Percentiles rank a stretch among this genome's conserved stretches.
phyloP scores from a whole-genome alignment of 2,888 invertebrate species.

The Alentia gelatinosa region DNA sequence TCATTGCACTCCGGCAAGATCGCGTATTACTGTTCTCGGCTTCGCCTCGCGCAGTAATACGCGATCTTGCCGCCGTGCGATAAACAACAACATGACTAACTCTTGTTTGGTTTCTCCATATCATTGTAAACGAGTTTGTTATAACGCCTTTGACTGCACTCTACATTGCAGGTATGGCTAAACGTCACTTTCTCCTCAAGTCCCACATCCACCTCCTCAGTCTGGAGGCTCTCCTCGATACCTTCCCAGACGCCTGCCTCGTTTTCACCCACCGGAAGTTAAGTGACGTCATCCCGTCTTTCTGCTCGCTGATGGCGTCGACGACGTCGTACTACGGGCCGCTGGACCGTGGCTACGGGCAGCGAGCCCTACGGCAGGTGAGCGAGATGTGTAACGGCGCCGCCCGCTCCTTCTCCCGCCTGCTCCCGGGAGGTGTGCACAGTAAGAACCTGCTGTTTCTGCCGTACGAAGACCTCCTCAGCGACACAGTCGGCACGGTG shows the following conservation, averaged over 20 bases:
- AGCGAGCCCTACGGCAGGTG: neutral
- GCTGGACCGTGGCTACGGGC: neutral
- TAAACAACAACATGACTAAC: too few relatives aligned
- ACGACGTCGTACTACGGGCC: neutral
- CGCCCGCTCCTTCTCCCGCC: neutral
- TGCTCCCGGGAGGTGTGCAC: neutral
- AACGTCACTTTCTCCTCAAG: neutral
- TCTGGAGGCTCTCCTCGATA: neutral
- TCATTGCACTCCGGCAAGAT: too few relatives aligned
- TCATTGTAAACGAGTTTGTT: too few relatives aligned
- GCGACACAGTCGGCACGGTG: neutral
- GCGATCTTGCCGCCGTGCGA: too few relatives aligned
- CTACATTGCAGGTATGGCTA: neutral
- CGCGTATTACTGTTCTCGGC: too few relatives aligned
- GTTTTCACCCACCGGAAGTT: conserved; percentile 30
- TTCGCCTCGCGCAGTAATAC: too few relatives aligned
- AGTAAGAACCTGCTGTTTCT: neutral
- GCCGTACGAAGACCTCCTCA: neutral
- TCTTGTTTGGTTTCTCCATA: too few relatives aligned
- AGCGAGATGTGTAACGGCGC: neutral
- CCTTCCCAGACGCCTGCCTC: conserved; percentile 14
- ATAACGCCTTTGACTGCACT: too few relatives aligned
- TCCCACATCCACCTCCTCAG: neutral
- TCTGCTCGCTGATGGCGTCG: neutral
- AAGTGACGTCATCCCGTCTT: neutral